These are phyloP conservation scores for Pseudopleuronectes americanus DNA, from an alignment of 2,797 vertebrate genomes.

Conservation along the genomic window DNA sequence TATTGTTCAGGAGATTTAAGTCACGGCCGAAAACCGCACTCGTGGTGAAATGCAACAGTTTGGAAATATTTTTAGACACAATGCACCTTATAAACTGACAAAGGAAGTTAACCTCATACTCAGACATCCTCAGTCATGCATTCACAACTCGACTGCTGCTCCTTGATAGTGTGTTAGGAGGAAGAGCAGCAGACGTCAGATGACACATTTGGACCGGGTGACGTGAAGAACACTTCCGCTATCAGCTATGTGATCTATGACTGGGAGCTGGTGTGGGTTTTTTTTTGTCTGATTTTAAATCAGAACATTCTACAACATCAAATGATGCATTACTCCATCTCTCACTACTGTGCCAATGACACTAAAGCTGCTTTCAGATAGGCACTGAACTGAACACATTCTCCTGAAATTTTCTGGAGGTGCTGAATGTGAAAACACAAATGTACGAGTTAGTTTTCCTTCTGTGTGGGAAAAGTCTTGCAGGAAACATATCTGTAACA, in stretches of 20 bases:
- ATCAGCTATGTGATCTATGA: neutral
- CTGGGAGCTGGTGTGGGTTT: neutral
- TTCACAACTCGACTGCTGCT: conserved; percentile 1
- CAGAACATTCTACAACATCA: neutral
- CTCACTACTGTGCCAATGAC: neutral
- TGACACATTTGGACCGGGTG: neutral
- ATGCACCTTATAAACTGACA: neutral
- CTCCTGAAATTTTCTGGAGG: too few species aligned
- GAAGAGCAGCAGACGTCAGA: conserved; percentile 2
- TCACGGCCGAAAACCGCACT: neutral
- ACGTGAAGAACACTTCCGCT: neutral
- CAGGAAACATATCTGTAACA: neutral
- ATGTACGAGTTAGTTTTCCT: too few species aligned
- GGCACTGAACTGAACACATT: too few species aligned
- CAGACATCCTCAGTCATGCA: neutral
- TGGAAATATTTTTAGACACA: conserved; percentile 6
- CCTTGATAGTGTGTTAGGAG: neutral
- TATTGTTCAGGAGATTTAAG: conserved; percentile 27
- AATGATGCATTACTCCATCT: neutral
- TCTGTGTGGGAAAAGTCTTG: neutral
- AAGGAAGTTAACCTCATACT: neutral
- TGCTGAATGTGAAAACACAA: too few species aligned
- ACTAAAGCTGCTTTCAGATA: too few species aligned
- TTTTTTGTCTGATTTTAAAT: neutral
- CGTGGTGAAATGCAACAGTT: neutral